Conservation (phyloP, 2,113 vertebrate genomes). For the Tragelaphus scriptus region DNA sequence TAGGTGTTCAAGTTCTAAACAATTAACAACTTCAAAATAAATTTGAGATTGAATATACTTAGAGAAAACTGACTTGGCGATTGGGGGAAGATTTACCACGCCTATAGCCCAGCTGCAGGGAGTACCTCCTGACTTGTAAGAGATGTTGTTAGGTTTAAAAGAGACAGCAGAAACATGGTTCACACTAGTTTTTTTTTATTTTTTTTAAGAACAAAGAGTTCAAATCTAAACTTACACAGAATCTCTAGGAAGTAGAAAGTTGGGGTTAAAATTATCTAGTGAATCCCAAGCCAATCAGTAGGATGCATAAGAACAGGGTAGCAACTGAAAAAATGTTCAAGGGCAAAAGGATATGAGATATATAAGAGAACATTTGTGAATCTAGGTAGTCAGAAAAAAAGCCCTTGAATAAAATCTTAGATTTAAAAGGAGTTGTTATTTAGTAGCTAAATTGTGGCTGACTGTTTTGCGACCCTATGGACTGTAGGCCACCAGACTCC, state of each 20-base stretch:
- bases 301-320: neutral
- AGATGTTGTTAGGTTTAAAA: neutral
- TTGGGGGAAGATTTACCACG: neutral
- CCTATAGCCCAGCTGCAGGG: neutral
- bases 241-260: neutral
- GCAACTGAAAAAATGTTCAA: neutral
- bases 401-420: neutral
- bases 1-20: neutral
- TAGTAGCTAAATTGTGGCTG: neutral
- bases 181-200: neutral
- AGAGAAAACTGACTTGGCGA: neutral
- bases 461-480: neutral
- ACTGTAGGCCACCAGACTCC: neutral
- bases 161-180: neutral
- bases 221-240: neutral
- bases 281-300: neutral
- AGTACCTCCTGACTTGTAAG: neutral
- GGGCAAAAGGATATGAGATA: neutral
- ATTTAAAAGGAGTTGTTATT: neutral
- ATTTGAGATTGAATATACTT: neutral
- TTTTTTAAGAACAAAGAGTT: neutral
- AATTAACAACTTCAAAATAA: neutral
- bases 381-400: neutral
- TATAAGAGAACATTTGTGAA: neutral
- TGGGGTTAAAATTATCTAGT: neutral